Conservation (phyloP, 2,888 invertebrate genomes). For the Synergus itoensis region DNA sequence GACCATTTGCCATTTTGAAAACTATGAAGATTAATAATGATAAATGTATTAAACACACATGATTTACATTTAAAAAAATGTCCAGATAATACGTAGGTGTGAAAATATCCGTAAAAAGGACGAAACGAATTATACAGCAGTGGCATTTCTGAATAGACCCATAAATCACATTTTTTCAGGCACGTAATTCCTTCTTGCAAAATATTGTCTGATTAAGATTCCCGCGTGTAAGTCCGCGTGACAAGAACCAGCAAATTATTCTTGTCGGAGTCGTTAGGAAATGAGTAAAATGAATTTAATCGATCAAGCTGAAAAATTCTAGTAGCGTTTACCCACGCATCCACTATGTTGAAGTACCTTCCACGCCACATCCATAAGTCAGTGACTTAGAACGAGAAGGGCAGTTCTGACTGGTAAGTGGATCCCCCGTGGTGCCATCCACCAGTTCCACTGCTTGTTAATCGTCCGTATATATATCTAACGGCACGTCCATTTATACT, state of each 20-base stretch:
- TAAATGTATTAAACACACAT: not conserved
- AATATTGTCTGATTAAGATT: slow-evolving; percentile 37
- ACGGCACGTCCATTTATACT: slow-evolving; percentile 51
- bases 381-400: slow-evolving; percentile 61
- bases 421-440: slow-evolving; percentile 64
- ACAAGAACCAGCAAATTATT: slow-evolving; percentile 37
- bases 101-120: slow-evolving; percentile 16
- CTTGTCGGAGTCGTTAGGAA: slow-evolving; percentile 34
- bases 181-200: slow-evolving; percentile 28
- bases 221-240: slow-evolving; percentile 14
- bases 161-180: slow-evolving; percentile 30
- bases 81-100: not conserved
- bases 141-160: slow-evolving; percentile 20
- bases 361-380: slow-evolving; percentile 61
- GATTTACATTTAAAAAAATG: not conserved
- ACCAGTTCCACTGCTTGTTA: slow-evolving; percentile 60
- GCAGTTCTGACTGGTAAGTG: slow-evolving; percentile 61
- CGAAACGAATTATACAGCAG: slow-evolving; percentile 12
- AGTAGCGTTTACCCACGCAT: slow-evolving; percentile 38
- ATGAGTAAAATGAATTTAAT: slow-evolving; percentile 40
- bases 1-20: too few species aligned
- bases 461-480: slow-evolving; percentile 60
- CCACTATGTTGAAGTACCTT: slow-evolving; percentile 37
- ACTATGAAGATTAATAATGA: not conserved
- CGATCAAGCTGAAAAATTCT: slow-evolving; percentile 31